Base-by-base conservation (phyloP, 2,888 invertebrate species). In the Capitulum mitella region DNA sequence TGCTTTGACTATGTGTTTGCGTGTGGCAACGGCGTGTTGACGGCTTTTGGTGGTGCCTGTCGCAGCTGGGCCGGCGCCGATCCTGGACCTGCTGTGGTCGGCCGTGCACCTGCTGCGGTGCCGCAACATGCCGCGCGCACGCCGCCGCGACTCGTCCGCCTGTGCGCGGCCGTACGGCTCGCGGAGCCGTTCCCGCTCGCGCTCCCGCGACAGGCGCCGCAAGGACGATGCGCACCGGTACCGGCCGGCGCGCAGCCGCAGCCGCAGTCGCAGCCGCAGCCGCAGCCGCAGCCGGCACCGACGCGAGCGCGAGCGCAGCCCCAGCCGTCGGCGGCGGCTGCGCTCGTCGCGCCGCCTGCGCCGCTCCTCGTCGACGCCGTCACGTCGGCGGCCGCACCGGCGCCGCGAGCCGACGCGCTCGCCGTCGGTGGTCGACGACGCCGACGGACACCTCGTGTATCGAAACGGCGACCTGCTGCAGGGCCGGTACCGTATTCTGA, bases 401-500 rank as follows among this genome's bases (percentile, higher is more conserved):
- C 75, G 75, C 12, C 43, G 46, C 46, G 29, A 75, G n/a, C 46
- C 75, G 16, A 40, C 29, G 14, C 78, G 48, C 78, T 40, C 61
- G 43, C 40, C 58, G 54, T 78, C 79, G 16, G 51, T 79, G 32
- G 70, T 78, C 8, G 79, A 79, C 78, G 77, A 79, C 75, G 48
- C 48, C 22, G 78, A 78, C 79, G 79, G 79, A 3, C 79, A 79
- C 51, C 83, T 83, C 32, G 81, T 81, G 19, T 82, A 82, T 12
- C 81, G 77, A 16, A 84, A 48, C 79, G 80, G 80, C 16, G 80
- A 80, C 54, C 29, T 78, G 64, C 61, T 79, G 46, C 48, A n/a
- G 51, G 78, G 64, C 58, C 34, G 79, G 0, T 79, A 51, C 76
- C 61, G 64, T 22, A 87, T 89, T 79, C 82, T 86, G 51, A 83